Conservation (phyloP, 2,797 vertebrate species). For the Pangasius djambal region DNA sequence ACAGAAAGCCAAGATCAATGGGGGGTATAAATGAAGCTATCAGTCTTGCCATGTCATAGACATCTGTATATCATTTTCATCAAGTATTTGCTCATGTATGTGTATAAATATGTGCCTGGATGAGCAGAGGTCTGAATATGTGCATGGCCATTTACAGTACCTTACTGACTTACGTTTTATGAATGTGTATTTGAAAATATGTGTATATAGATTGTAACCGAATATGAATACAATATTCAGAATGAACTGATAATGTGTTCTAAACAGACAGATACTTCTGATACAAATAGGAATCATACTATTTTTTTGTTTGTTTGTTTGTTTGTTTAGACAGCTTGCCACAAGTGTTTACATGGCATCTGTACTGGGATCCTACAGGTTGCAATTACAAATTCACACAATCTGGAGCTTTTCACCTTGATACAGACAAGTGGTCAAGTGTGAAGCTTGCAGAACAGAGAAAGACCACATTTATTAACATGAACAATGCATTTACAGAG, state of each 20-base stretch:
- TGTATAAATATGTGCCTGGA: neutral
- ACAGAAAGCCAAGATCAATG: slow-evolving; percentile 48
- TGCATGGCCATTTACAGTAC: neutral
- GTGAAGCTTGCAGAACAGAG: neutral
- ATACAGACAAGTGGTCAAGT: neutral
- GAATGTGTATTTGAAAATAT: neutral
- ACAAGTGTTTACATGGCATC: neutral
- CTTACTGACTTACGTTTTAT: neutral
- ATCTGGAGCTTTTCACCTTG: neutral
- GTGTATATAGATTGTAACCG: neutral
- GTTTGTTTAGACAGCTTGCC: neutral
- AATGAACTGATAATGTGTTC: no score
- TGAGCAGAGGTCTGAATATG: neutral
- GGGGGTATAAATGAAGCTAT: slow-evolving; percentile 28
- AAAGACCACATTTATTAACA: neutral
- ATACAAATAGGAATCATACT: neutral
- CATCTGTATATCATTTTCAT: neutral
- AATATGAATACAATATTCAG: no score
- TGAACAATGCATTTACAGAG: neutral
- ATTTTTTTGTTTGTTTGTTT: neutral
- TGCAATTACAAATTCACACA: neutral
- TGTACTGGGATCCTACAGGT: neutral
- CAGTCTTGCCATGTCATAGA: slow-evolving; percentile 44
- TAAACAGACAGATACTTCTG: neutral
- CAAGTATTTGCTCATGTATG: neutral